Conservation (phyloP, 2,113 vertebrate genomes). For the Meriones unguiculatus region DNA sequence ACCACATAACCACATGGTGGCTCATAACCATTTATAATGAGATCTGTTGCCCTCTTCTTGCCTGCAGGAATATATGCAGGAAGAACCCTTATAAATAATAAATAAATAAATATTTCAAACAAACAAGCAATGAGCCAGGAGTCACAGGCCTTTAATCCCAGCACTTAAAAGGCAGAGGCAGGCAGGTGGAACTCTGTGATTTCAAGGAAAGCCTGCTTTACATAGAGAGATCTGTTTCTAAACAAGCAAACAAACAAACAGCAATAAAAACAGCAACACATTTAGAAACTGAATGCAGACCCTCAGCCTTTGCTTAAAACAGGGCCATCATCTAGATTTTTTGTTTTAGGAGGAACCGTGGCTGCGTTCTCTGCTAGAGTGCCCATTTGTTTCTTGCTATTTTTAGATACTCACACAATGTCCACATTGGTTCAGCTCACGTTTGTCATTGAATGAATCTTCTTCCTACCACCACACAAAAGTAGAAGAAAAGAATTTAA, state of each 20-base stretch:
- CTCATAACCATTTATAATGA: too few species aligned
- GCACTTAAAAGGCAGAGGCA: neutral
- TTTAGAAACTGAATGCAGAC: neutral
- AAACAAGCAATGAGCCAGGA: neutral
- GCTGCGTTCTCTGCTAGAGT: neutral
- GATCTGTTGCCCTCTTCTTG: too few species aligned
- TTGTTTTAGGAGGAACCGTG: slow-evolving; percentile 28
- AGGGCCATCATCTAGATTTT: neutral
- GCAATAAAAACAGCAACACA: neutral
- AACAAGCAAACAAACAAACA: neutral
- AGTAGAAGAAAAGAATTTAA: neutral
- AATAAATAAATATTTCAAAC: too few species aligned
- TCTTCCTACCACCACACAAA: neutral
- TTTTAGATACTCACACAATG: neutral
- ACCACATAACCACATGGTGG: too few species aligned
- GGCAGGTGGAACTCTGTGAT: neutral
- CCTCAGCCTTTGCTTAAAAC: slow-evolving; percentile 38
- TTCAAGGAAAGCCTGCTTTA: neutral
- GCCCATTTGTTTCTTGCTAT: neutral
- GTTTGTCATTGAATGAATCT: slow-evolving; percentile 6
- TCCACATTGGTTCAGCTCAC: neutral
- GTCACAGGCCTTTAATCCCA: neutral
- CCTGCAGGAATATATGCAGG: too few species aligned
- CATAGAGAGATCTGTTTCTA: neutral
- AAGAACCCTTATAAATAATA: too few species aligned